Conservation (phyloP, 2,113 vertebrate genomes). For the Semicossyphus pulcher region DNA sequence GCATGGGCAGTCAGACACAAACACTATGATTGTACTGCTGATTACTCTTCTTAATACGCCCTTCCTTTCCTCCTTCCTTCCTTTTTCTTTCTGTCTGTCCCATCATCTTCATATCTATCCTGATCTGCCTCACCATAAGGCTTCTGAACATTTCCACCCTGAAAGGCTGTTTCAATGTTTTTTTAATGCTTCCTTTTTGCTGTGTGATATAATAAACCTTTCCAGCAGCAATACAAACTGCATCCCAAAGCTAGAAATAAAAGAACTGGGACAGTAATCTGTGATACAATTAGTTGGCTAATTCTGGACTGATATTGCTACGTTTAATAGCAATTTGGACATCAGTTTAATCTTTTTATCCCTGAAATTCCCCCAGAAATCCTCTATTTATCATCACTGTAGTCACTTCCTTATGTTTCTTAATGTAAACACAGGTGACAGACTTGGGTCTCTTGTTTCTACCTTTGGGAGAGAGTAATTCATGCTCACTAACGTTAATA, state of each 20-base stretch:
- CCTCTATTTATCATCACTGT: background rate
- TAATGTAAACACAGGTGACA: background rate
- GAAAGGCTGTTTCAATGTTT: conserved; percentile 7
- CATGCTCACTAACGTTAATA: conserved; percentile 8
- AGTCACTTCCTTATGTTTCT: background rate
- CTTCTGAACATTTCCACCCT: conserved; percentile 22
- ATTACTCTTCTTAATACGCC: conserved; percentile 49
- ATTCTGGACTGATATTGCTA: background rate
- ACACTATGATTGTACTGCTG: conserved; percentile 30
- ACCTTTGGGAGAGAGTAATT: conserved; percentile 48
- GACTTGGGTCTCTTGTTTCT: conserved; percentile 43
- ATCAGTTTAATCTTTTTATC: background rate
- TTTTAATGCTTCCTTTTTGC: conserved; percentile 15
- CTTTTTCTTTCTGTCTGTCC: conserved; percentile 49
- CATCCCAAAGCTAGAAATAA: conserved; percentile 52
- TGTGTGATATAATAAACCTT: conserved; percentile 10
- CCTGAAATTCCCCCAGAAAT: background rate
- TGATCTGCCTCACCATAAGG: conserved; percentile 28
- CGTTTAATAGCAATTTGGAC: background rate
- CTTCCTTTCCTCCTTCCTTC: conserved; percentile 53
- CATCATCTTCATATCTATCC: conserved; percentile 60
- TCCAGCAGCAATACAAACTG: conserved; percentile 1
- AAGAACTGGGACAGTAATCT: conserved; percentile 17
- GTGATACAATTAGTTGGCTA: background rate
- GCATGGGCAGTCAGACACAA: conserved; percentile 43